These are phyloP conservation scores for Mungos mungo DNA, from an alignment of 2,113 vertebrate species.

Conservation along the genomic window DNA sequence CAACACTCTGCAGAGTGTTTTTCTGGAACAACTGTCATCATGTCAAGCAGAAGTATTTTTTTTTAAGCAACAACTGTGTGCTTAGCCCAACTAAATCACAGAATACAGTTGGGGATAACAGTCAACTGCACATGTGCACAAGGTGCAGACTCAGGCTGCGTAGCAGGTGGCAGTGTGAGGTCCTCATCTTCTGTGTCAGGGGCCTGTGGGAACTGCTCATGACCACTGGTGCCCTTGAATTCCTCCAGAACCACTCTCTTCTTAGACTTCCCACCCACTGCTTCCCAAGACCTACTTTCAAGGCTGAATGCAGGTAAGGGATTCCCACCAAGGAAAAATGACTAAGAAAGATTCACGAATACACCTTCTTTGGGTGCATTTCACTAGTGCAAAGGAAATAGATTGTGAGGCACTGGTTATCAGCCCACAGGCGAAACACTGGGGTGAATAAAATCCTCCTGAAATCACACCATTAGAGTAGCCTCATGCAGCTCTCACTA, in stretches of 20 bases:
- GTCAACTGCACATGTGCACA: not conserved
- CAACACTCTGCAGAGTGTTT: not conserved
- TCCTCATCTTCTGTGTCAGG: not conserved
- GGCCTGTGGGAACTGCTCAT: not conserved
- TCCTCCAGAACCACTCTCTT: not conserved
- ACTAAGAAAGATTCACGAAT: not conserved
- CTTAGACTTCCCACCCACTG: not conserved
- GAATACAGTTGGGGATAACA: not conserved
- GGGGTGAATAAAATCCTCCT: not conserved
- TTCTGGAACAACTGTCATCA: not conserved
- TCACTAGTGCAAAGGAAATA: not conserved
- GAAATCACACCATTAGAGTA: not conserved
- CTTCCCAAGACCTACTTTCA: not conserved
- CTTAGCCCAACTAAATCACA: not conserved
- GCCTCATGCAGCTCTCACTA: not conserved
- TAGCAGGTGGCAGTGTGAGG: not conserved
- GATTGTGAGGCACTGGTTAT: not conserved
- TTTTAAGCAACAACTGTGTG: not conserved
- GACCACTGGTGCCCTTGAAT: not conserved
- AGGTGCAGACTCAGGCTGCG: not conserved
- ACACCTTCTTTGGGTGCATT: not conserved
- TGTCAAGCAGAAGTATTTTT: not conserved
- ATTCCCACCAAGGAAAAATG: not conserved
- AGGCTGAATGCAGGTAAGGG: not conserved
- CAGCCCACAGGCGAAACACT: not conserved